Evolutionary conservation across 2,113 vertebrate species (phyloP).

Genomic region (Chaetodon auriga): DNA sequence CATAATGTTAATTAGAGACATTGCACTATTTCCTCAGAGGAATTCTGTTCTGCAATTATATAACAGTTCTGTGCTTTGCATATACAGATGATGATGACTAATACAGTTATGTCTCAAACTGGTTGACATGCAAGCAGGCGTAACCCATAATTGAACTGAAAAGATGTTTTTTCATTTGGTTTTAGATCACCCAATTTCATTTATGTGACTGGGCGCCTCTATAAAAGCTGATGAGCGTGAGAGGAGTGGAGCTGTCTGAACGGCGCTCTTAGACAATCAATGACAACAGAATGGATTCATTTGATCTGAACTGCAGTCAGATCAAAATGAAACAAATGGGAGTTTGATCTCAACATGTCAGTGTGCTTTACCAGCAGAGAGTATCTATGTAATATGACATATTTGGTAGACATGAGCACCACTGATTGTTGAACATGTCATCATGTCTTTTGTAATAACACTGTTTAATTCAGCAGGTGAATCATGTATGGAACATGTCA

Average conservation of each 20-base stretch:
- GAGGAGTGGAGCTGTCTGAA: conserved; percentile 22
- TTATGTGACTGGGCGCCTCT: conserved; percentile 5
- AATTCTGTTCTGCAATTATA: conserved; percentile 10
- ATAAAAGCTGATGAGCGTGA: conserved; percentile 18
- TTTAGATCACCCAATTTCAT: conserved; percentile 14
- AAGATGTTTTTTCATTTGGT: conserved; percentile 38
- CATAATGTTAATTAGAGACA: conserved; percentile 29
- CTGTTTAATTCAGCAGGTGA: conserved; percentile 13
- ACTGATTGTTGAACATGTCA: conserved; percentile 3
- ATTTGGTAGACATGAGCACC: conserved; percentile 2
- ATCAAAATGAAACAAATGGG: conserved; percentile 26
- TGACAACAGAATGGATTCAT: conserved; percentile 15
- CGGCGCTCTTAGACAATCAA: conserved; percentile 1
- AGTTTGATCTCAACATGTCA: conserved; percentile 12
- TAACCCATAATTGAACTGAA: conserved; percentile 9
- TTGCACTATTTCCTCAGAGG: conserved; percentile 17
- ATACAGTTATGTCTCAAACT: conserved; percentile 19
- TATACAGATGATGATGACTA: conserved; percentile 11
- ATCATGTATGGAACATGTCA: not conserved
- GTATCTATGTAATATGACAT: conserved; percentile 4
- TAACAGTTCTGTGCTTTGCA: conserved; percentile 12
- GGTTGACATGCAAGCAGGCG: conserved; percentile 3
- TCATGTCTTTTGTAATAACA: conserved; percentile 1
- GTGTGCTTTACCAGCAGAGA: not conserved
- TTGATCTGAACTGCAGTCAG: not conserved